Evolutionary conservation across 1,140 invertebrate genomes (phyloP), one percentile per base, ranked within the genome.

Genomic region (Myzus persicae): DNA sequence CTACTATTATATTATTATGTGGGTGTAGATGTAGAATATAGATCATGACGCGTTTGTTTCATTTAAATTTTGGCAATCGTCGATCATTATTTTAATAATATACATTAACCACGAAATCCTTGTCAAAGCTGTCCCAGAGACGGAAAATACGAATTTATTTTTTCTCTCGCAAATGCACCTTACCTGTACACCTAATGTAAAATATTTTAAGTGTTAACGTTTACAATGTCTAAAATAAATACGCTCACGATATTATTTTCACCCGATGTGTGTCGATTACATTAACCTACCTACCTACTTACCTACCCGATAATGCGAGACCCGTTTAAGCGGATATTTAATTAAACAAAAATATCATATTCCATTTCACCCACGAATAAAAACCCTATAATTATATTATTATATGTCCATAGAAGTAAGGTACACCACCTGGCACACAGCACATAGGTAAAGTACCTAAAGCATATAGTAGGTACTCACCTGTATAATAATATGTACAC

Each of bases 31-130:
- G 9, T 44, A 44, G 42, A 59, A 26, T 59, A 59, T 59, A 59
- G 24, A 26, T 59, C 24, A 67, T 67, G 9, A 67, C 9, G n/a
- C 26, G 31, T n/a, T 67, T 67, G 26, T 67, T 67, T 67, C 31
- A 31, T 67, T 67, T 67, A 67, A 11, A n/a, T 67, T 67, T n/a
- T 31, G 3, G 1, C 59, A n/a, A n/a, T 76, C 59, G 14, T 67
- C n/a, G 31, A 36, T 76, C 59, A 76, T 76, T 76, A 76, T 76
- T 76, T 76, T 76, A 76, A 76, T 76, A 76, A 76, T n/a, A 76
- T 76, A 76, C 20, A 76, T 76, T 76, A 76, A 20, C 46, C 1
- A 48, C 59, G 6, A 76, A 76, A n/a, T 36, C 59, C 59, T 76
- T 76, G n/a, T 76, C 59, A n/a, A n/a, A 67, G 59, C 59, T 67